Evolutionary conservation across 1,140 invertebrate genomes (phyloP).

Genomic region (Aleiodes sp.): DNA sequence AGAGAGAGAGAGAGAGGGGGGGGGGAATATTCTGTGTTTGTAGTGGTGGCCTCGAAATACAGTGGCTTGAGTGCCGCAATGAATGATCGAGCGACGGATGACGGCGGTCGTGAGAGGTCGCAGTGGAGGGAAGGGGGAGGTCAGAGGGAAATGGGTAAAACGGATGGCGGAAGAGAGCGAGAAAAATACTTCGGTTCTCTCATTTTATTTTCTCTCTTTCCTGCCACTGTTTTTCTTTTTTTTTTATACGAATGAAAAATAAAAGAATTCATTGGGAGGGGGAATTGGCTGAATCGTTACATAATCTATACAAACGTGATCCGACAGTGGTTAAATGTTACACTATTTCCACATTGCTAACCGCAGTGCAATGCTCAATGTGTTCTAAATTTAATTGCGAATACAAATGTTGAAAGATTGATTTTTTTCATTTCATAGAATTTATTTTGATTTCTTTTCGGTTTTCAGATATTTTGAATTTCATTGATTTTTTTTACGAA

Average conservation of each 20-base stretch:
- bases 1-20: no score
- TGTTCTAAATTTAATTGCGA: background rate
- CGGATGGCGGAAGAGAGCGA: no score
- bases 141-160: background rate
- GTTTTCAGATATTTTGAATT: no score
- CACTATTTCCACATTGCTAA: background rate
- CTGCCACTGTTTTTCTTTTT: no score
- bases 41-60: conserved; percentile 13
- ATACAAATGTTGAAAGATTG: background rate
- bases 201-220: no score
- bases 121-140: background rate
- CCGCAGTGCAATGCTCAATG: background rate
- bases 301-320: background rate
- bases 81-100: conserved; percentile 21
- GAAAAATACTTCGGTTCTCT: no score
- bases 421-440: background rate
- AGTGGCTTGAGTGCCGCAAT: conserved; percentile 6
- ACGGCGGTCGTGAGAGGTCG: background rate
- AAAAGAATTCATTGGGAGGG: no score
- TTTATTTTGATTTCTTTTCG: background rate
- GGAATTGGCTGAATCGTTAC: background rate
- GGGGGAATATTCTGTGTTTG: no score
- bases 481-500: no score
- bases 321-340: background rate
- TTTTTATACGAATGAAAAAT: no score